These are phyloP conservation scores for Dione juno DNA, from an alignment of 2,888 invertebrate species.

Conservation along the genomic window DNA sequence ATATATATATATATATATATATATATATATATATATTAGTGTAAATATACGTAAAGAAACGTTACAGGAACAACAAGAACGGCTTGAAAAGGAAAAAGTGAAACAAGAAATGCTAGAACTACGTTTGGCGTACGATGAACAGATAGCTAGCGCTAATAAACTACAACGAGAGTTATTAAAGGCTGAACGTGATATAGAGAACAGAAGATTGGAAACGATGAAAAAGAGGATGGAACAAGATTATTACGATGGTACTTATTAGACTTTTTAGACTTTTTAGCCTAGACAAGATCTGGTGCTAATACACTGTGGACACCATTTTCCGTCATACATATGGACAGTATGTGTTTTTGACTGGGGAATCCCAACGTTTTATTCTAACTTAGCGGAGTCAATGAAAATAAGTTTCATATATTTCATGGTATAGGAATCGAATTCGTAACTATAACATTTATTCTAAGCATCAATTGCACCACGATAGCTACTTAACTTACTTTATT, in stretches of 20 bases:
- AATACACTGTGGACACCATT: too few relatives aligned
- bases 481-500: neutral
- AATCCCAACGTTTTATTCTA: too few relatives aligned
- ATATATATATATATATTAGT: too few relatives aligned
- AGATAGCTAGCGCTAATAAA: constrained; percentile 68
- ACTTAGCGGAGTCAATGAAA: too few relatives aligned
- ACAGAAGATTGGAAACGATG: constrained; percentile 63
- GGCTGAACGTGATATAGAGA: constrained; percentile 69
- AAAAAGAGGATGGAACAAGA: constrained; percentile 73
- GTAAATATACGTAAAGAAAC: too few relatives aligned
- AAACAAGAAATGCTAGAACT: constrained; percentile 67
- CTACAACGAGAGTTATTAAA: constrained; percentile 61
- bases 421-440: neutral
- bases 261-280: neutral
- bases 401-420: too few relatives aligned
- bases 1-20: too few relatives aligned
- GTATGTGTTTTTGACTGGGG: too few relatives aligned
- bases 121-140: constrained; percentile 69
- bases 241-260: constrained; percentile 63
- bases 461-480: neutral
- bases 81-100: constrained; percentile 53
- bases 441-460: neutral
- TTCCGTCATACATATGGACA: too few relatives aligned
- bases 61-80: constrained; percentile 65
- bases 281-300: too few relatives aligned